Conservation (phyloP, 2,888 invertebrate genomes). For the Himalopsyche anomala region DNA sequence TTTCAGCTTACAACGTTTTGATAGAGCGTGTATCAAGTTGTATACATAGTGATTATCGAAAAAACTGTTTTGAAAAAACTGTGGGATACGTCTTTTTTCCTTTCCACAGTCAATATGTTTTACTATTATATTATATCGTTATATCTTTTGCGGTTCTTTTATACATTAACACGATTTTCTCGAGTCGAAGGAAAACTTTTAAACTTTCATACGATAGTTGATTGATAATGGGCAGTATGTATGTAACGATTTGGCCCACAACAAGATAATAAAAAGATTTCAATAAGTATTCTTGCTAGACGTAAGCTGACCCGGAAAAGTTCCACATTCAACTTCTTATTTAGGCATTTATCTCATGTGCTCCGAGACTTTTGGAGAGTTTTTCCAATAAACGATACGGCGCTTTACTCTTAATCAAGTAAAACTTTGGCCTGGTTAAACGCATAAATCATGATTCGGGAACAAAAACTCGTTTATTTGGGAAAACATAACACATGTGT, state of each 20-base stretch:
- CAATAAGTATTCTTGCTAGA: conserved; percentile 28
- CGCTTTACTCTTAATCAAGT: conserved; percentile 60
- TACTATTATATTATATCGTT: no score
- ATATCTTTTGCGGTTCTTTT: no score
- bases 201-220: background rate
- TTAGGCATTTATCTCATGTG: conserved; percentile 57
- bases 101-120: no score
- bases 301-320: conserved; percentile 53
- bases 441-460: conserved; percentile 58
- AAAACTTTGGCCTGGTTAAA: conserved; percentile 54
- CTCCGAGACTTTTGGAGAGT: conserved; percentile 49
- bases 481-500: conserved; percentile 54
- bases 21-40: no score
- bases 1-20: no score
- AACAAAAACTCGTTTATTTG: conserved; percentile 49
- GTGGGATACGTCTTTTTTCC: no score
- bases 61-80: no score
- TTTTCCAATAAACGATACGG: conserved; percentile 59
- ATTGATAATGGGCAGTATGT: background rate
- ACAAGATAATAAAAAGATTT: conserved; percentile 37
- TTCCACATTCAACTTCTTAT: conserved; percentile 50
- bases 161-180: no score
- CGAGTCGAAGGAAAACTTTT: background rate
- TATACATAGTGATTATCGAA: no score
- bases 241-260: background rate